phyloP scores from a whole-genome alignment of 2,888 invertebrate genomes.

The Drosophila subquinaria region DNA sequence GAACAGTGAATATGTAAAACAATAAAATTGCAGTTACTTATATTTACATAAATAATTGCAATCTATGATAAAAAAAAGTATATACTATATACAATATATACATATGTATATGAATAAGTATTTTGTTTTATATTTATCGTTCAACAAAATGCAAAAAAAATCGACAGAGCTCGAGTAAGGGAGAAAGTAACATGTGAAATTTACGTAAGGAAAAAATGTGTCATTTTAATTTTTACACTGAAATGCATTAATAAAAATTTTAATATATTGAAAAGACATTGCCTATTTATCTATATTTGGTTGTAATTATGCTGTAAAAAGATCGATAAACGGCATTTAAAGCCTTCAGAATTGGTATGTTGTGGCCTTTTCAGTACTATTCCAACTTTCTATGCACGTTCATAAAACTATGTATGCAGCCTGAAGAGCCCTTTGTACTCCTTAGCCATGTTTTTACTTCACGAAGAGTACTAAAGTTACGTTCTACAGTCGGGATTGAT shows the following conservation, averaged over 20 bases:
- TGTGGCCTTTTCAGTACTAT: too few species aligned
- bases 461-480: too few species aligned
- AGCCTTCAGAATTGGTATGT: too few species aligned
- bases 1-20: conserved; percentile 73
- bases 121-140: conserved; percentile 71
- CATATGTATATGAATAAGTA: conserved; percentile 48
- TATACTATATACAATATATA: conserved; percentile 20
- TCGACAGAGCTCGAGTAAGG: conserved; percentile 41
- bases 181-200: conserved; percentile 70
- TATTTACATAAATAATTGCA: conserved; percentile 59
- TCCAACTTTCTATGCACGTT: too few species aligned
- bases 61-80: conserved; percentile 44
- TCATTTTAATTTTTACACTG: conserved; percentile 82
- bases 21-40: conserved; percentile 66
- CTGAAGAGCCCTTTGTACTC: too few species aligned
- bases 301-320: not conserved
- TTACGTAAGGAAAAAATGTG: conserved; percentile 77
- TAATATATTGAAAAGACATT: conserved; percentile 54
- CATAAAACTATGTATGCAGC: too few species aligned
- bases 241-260: conserved; percentile 78
- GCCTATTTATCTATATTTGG: not conserved
- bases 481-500: too few species aligned
- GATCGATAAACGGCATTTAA: too few species aligned
- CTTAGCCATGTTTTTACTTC: too few species aligned
- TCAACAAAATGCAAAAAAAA: conserved; percentile 60